Evolutionary conservation across 2,888 invertebrate genomes (phyloP).

Genomic region (Drosophila histrio): DNA sequence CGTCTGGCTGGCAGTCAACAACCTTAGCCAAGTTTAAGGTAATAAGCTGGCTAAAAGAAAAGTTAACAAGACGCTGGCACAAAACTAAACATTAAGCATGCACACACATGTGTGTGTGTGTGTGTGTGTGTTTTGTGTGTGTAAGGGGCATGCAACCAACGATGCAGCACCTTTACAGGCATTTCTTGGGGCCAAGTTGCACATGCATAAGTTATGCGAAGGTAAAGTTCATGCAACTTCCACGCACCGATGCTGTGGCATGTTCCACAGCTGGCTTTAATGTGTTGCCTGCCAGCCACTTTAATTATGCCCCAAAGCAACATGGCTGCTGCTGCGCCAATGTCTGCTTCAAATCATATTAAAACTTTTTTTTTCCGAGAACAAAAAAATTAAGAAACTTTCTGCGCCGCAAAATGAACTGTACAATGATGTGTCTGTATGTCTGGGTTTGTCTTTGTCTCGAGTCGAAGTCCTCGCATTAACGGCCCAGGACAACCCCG

Average conservation of each 20-base stretch:
- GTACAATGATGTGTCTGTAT: slow-evolving; percentile 47
- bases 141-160: slow-evolving; percentile 5
- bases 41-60: slow-evolving; percentile 60
- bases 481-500: slow-evolving; percentile 55
- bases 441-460: slow-evolving; percentile 55
- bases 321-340: slow-evolving; percentile 28
- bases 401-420: slow-evolving; percentile 75
- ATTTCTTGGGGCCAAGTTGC: slow-evolving; percentile 43
- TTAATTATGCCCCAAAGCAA: slow-evolving; percentile 63
- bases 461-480: slow-evolving; percentile 46
- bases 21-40: slow-evolving; percentile 76
- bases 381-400: slow-evolving; percentile 75
- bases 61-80: slow-evolving; percentile 48
- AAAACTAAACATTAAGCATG: slow-evolving; percentile 58
- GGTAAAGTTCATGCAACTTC: slow-evolving; percentile 67
- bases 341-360: slow-evolving; percentile 76
- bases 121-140: neutral
- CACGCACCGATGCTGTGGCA: slow-evolving; percentile 21
- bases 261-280: slow-evolving; percentile 47
- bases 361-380: slow-evolving; percentile 56
- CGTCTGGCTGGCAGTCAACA: slow-evolving; percentile 66
- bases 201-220: slow-evolving; percentile 70
- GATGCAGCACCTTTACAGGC: slow-evolving; percentile 12
- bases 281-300: slow-evolving; percentile 34
- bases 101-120: slow-evolving; percentile 35